Evolutionary conservation across 2,888 invertebrate species (phyloP).

Genomic region (Podabrus alpinus): DNA sequence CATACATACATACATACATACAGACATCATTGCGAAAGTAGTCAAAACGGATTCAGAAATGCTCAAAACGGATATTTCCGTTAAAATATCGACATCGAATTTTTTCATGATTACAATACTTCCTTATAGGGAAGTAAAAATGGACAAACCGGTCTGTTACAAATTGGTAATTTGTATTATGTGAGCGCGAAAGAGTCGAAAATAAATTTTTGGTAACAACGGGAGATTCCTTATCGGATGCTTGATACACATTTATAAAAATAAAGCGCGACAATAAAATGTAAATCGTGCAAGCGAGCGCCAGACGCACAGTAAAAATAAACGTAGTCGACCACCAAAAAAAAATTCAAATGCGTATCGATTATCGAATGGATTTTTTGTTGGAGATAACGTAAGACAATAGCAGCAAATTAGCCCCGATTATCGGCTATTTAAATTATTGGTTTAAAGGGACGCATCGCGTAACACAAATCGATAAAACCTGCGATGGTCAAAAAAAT

Average conservation of each 20-base stretch:
- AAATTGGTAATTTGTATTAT: not conserved
- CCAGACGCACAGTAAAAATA: slow-evolving; percentile 28
- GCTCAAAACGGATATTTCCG: no score
- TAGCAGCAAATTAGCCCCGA: not conserved
- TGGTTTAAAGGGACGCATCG: not conserved
- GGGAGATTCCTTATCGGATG: slow-evolving; percentile 4
- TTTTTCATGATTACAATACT: no score
- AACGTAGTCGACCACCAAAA: slow-evolving; percentile 7
- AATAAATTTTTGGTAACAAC: slow-evolving; percentile 3
- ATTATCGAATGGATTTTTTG: not conserved
- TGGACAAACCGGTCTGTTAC: not conserved
- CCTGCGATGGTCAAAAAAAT: not conserved
- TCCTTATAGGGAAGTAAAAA: no score
- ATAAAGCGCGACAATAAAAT: slow-evolving; percentile 5
- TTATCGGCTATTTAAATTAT: not conserved
- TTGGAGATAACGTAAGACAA: not conserved
- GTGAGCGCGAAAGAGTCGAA: not conserved
- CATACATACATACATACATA: no score
- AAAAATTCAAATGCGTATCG: not conserved
- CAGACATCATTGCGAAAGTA: no score
- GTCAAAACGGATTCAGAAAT: no score
- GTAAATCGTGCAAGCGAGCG: slow-evolving; percentile 9
- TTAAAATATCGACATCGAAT: no score
- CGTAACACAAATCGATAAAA: slow-evolving; percentile 7
- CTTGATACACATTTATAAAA: not conserved